Conservation (phyloP, 2,797 vertebrate genomes). For the Bovichtus variegatus region DNA sequence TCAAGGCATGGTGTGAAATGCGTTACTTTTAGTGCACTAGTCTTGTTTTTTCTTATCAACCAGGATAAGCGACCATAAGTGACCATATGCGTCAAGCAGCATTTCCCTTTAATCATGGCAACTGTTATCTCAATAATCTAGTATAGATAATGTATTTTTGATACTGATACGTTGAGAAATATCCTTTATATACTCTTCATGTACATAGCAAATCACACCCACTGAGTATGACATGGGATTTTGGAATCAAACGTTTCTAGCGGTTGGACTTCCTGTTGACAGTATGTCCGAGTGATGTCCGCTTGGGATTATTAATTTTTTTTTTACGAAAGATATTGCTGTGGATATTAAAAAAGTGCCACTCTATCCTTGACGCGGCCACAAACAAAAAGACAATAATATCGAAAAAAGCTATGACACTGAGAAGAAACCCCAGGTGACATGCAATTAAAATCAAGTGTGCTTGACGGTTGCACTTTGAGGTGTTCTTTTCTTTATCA, state of each 20-base stretch:
- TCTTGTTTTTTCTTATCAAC: neutral
- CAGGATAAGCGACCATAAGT: neutral
- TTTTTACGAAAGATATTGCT: neutral
- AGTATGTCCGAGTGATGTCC: slow-evolving; percentile 1
- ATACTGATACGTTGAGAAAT: too few relatives aligned
- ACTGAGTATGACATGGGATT: neutral
- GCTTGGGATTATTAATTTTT: neutral
- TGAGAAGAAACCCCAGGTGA: slow-evolving; percentile 19
- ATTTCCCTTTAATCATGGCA: neutral
- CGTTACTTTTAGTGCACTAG: neutral
- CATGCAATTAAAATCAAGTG: slow-evolving; percentile 53
- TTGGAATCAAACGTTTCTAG: neutral
- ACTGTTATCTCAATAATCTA: neutral
- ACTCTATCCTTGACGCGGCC: neutral
- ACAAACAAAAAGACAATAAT: slow-evolving; percentile 30
- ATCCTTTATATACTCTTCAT: too few relatives aligned
- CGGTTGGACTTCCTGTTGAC: slow-evolving; percentile 5
- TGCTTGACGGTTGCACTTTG: slow-evolving; percentile 40
- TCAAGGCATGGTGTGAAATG: neutral
- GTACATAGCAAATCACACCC: neutral
- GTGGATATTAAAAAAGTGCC: slow-evolving; percentile 19
- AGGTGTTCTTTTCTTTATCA: slow-evolving; percentile 10
- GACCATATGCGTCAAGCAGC: neutral
- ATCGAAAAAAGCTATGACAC: slow-evolving; percentile 22
- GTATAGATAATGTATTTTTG: neutral